A percentile compares a stretch with the other conserved stretches of the same genome.
Conservation (phyloP, 2,797 vertebrate species). For the Decapterus maruadsi region DNA sequence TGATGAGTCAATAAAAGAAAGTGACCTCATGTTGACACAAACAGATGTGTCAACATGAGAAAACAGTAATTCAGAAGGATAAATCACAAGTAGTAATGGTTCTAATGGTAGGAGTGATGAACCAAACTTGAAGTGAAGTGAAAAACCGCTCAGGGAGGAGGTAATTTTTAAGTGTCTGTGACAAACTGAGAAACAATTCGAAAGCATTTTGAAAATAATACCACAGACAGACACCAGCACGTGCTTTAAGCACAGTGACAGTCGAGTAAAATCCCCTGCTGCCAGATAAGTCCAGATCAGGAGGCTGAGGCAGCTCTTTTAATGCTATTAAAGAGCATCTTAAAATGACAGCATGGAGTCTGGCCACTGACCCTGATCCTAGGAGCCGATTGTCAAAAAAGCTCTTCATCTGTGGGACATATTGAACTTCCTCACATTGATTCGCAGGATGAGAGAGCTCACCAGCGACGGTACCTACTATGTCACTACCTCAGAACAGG, state of each 20-base stretch:
- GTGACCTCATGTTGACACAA: constrained; percentile 2
- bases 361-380: constrained; percentile 68
- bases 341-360: constrained; percentile 71
- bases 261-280: constrained; percentile 76
- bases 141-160: neutral
- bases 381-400: constrained; percentile 60
- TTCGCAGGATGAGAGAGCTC: constrained; percentile 22
- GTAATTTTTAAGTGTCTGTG: constrained; percentile 11
- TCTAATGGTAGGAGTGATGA: neutral
- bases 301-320: constrained; percentile 73
- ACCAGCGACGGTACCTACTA: constrained; percentile 31
- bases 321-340: constrained; percentile 80
- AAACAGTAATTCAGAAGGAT: constrained; percentile 25
- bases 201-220: constrained; percentile 33
- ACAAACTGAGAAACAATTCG: constrained; percentile 25
- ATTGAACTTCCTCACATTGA: constrained; percentile 46
- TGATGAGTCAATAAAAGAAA: neutral
- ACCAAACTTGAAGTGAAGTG: neutral
- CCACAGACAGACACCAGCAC: constrained; percentile 46
- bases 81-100: neutral
- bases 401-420: constrained; percentile 45
- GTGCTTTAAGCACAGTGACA: constrained; percentile 52
- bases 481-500: constrained; percentile 38
- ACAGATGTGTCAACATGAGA: neutral
- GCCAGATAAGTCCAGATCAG: constrained; percentile 80